These are phyloP conservation scores for Caradrina clavipalpis DNA, from an alignment of 2,888 invertebrate species.

Conservation along the genomic window DNA sequence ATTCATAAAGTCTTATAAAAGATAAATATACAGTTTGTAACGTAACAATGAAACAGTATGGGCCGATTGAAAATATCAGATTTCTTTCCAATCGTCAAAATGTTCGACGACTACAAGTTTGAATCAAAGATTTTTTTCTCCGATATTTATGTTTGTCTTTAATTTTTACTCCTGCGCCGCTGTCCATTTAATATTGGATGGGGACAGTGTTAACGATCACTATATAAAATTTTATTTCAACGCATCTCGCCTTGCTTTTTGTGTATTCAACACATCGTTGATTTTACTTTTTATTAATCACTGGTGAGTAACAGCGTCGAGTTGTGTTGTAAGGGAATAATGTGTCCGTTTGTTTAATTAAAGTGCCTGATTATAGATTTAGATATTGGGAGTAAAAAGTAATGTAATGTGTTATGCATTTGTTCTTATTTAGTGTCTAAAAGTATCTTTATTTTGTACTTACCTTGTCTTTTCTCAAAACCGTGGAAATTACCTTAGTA, in stretches of 20 bases:
- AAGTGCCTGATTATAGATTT: conserved; percentile 49
- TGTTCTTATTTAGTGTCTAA: not conserved
- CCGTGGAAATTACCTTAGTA: too few species aligned
- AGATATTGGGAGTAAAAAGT: conserved; percentile 43
- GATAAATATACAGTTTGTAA: conserved; percentile 73
- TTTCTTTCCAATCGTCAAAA: conserved; percentile 87
- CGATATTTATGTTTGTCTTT: conserved; percentile 89
- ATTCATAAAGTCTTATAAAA: conserved; percentile 84
- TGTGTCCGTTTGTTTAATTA: conserved; percentile 47
- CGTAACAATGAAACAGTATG: conserved; percentile 81
- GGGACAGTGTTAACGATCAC: conserved; percentile 88
- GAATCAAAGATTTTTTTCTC: conserved; percentile 84
- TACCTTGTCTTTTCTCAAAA: too few species aligned
- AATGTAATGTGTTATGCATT: conserved; percentile 9
- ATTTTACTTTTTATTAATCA: conserved; percentile 87
- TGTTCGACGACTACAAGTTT: conserved; percentile 73
- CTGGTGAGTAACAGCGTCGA: conserved; percentile 67
- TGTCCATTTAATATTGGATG: conserved; percentile 89
- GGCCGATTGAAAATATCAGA: conserved; percentile 84
- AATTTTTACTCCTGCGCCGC: conserved; percentile 88
- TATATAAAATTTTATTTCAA: conserved; percentile 90
- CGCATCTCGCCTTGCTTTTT: conserved; percentile 82
- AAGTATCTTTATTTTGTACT: not conserved
- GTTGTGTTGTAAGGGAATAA: conserved; percentile 55
- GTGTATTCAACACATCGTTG: conserved; percentile 86